Base-by-base conservation (phyloP, 2,113 vertebrate genomes). In the Brachionichthys hirsutus region DNA sequence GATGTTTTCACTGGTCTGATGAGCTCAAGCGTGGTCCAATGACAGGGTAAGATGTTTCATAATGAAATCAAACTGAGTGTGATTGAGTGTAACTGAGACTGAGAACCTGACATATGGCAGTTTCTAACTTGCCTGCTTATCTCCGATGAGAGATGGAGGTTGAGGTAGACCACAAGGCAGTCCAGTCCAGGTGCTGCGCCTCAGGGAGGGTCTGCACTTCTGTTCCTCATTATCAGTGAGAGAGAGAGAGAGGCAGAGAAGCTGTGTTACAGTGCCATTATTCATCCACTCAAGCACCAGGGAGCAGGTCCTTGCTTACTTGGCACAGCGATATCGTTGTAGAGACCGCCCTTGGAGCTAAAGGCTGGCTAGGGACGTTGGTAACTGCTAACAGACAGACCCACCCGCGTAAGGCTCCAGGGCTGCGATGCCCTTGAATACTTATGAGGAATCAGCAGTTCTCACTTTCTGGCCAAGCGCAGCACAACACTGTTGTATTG, bases 171-270 rank as follows among this genome's bases (percentile, higher is more conserved):
- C 72, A 75, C 44, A 73, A 79, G 70, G 67, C 80, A 61, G 70
- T 62, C 53, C 78, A 44, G 75, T 81, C 87, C 86, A 89, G 87
- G 86, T 89, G 89, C 79, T 62, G 59, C 24, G 87, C 89, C 86
- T 85, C 73, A 10, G 85, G 89, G 87, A 82, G 78, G 75, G 71
- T 80, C 70, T 66, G 75, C 83, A 85, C 81, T 62, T 80, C 83
- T 88, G 80, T 81, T 88, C 77, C 86, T 87, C 83, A 85, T 89
- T 89, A 89, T 80, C 81, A 83, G 24, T 30, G 24, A 74, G 77
- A 56, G 75, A 47, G 54, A 50, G 64, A 56, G 54, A 50, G 64
- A 56, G 48, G 66, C 75, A 67, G 78, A 62, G 48, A 64, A 75
- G 42, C 74, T 57, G 74, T 56, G 62, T 75, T 83, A 80, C 73